These are phyloP conservation scores for Mormyrops boulengeri DNA, from an alignment of 2,797 vertebrate species.

Conservation along the genomic window DNA sequence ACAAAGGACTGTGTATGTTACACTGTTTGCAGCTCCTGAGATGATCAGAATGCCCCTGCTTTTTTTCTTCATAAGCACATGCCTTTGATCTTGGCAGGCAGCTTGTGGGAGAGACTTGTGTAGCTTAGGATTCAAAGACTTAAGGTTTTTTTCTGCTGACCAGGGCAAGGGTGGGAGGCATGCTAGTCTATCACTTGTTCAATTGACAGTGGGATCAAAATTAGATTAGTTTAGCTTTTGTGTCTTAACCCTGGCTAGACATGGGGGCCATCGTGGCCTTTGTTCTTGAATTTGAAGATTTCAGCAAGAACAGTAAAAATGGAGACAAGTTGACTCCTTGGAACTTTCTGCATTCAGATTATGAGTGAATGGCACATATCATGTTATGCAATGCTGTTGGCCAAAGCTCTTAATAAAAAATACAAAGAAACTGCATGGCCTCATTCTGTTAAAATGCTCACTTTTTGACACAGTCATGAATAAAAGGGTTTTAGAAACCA, in stretches of 20 bases:
- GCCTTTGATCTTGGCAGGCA: slow-evolving; percentile 20
- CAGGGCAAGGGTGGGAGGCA: slow-evolving; percentile 1
- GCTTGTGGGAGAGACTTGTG: not conserved
- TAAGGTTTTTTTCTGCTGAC: slow-evolving; percentile 12
- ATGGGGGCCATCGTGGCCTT: not conserved
- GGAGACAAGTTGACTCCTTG: not conserved
- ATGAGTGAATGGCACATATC: not conserved
- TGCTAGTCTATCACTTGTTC: slow-evolving; percentile 19
- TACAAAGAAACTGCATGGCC: not conserved
- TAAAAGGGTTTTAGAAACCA: not conserved
- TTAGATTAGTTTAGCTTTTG: slow-evolving; percentile 23
- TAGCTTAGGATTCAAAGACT: not conserved
- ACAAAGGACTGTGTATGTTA: not conserved
- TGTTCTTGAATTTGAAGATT: slow-evolving; percentile 9
- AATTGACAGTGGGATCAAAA: slow-evolving; percentile 24
- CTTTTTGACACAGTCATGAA: not conserved
- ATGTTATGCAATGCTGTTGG: not conserved
- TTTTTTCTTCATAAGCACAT: not conserved
- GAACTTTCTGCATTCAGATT: not conserved
- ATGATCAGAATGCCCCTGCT: slow-evolving; percentile 5
- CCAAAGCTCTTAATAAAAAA: slow-evolving; percentile 3
- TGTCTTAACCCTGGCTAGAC: slow-evolving; percentile 22
- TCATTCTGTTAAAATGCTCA: not conserved
- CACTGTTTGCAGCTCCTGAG: not conserved
- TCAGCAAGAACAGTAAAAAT: not conserved